A percentile compares a stretch with the other conserved stretches of the same genome.
These are phyloP conservation scores for Eurois occulta DNA, from an alignment of 2,888 invertebrate species.

Conservation along the genomic window DNA sequence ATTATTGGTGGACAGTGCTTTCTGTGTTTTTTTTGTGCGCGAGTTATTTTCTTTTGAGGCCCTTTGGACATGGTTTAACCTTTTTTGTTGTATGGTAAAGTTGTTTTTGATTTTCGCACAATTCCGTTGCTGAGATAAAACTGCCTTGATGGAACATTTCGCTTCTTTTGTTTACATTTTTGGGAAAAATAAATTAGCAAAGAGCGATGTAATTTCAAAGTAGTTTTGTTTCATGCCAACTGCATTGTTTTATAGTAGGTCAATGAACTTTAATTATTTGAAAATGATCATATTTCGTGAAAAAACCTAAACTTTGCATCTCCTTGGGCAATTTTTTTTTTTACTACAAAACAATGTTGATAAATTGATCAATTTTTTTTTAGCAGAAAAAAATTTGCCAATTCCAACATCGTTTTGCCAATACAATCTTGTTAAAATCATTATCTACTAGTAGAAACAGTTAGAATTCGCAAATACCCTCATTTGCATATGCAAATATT, in stretches of 20 bases:
- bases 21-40: constrained; percentile 67
- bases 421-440: not conserved
- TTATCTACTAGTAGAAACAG: constrained; percentile 28
- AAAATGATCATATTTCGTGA: not conserved
- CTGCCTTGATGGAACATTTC: constrained; percentile 12
- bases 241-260: constrained; percentile 27
- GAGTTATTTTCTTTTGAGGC: constrained; percentile 70
- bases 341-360: not conserved
- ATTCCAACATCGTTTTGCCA: not conserved
- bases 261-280: constrained; percentile 25
- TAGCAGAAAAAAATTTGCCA: not conserved
- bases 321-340: constrained; percentile 2
- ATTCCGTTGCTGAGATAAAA: constrained; percentile 20
- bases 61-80: constrained; percentile 66
- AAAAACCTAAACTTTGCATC: not conserved
- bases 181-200: constrained; percentile 3
- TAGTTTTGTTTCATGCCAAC: constrained; percentile 31
- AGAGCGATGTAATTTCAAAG: constrained; percentile 17
- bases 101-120: constrained; percentile 34
- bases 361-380: no score
- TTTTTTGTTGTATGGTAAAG: constrained; percentile 67
- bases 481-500: constrained; percentile 62
- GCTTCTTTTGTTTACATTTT: not conserved
- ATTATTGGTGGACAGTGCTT: constrained; percentile 68
- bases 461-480: constrained; percentile 56